Conservation (phyloP, 2,888 invertebrate genomes). For the Drosophila imparisetae region DNA sequence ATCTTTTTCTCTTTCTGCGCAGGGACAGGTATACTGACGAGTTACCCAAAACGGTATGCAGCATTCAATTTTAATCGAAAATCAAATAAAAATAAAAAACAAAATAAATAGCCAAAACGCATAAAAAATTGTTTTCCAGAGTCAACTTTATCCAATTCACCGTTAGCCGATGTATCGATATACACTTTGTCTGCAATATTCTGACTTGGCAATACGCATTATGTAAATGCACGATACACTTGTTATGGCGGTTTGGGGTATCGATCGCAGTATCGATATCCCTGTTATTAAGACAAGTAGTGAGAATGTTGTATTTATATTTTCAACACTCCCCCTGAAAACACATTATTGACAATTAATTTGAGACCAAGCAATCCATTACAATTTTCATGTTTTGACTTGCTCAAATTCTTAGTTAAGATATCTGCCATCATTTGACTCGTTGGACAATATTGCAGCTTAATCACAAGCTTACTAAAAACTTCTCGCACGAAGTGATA, state of each 20-base stretch:
- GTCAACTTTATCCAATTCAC: neutral
- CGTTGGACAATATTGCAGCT: neutral
- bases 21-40: neutral
- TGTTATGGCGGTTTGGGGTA: too few species aligned
- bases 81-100: neutral
- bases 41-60: too few species aligned
- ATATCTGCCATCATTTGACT: neutral
- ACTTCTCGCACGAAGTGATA: neutral
- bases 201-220: neutral
- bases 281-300: too few species aligned
- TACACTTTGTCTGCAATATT: neutral
- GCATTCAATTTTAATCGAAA: neutral
- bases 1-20: neutral
- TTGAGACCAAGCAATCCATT: neutral
- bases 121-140: neutral
- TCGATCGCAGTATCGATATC: neutral
- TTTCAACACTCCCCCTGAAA: too few species aligned
- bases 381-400: neutral
- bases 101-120: neutral
- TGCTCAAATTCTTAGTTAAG: neutral
- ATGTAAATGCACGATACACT: neutral
- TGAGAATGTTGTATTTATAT: too few species aligned
- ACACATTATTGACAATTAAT: neutral
- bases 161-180: neutral
- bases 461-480: neutral